Evolutionary conservation across 1,140 invertebrate species (phyloP).

Genomic region (Goniozus legneri): DNA sequence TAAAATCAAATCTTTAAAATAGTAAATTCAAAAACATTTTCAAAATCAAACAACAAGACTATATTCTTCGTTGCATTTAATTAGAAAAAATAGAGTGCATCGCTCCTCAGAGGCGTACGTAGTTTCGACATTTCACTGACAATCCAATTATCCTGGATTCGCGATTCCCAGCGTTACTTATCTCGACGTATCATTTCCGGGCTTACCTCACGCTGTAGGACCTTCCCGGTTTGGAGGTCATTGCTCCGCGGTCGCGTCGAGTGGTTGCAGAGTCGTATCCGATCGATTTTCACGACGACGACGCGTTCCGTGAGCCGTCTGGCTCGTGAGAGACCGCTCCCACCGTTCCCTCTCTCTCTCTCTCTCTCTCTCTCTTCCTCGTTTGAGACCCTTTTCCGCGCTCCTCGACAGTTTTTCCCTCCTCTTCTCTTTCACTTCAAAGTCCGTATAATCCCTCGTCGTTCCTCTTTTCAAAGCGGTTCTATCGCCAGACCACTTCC

Average conservation of each 20-base stretch:
- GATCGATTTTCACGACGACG: constrained; percentile 14
- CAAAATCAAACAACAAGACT: not conserved
- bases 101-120: too few relatives aligned
- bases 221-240: constrained; percentile 52
- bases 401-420: not conserved
- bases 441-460: not conserved
- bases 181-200: not conserved
- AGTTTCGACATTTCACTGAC: not conserved
- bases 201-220: constrained; percentile 47
- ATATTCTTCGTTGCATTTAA: not conserved
- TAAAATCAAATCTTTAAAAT: not conserved
- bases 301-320: too few relatives aligned
- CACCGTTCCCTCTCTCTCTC: constrained; percentile 19
- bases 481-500: not conserved
- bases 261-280: constrained; percentile 43
- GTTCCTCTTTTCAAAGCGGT: not conserved
- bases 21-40: not conserved
- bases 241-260: constrained; percentile 41
- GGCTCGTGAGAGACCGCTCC: constrained; percentile 7
- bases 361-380: not conserved
- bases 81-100: too few relatives aligned
- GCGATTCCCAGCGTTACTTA: not conserved
- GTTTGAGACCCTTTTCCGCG: constrained; percentile 3
- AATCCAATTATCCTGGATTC: not conserved
- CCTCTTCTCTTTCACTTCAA: not conserved